Evolutionary conservation across 2,888 invertebrate species (phyloP).

Genomic region (Drosophila mercatorum): DNA sequence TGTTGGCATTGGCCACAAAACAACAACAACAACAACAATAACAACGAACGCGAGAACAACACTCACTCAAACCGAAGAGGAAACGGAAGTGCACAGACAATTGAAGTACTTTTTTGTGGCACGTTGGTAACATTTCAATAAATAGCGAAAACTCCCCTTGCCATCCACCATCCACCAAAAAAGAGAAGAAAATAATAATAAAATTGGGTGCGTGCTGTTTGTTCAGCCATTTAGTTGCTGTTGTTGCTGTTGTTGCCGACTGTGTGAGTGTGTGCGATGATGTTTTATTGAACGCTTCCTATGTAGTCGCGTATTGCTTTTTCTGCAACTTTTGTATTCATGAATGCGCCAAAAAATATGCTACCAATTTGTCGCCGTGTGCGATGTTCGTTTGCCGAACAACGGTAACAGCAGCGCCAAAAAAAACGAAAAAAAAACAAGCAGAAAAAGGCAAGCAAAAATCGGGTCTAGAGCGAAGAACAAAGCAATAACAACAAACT

Average conservation of each 20-base stretch:
- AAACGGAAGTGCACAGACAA: constrained; percentile 79
- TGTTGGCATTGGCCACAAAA: constrained; percentile 61
- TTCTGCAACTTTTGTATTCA: constrained; percentile 70
- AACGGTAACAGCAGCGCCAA: constrained; percentile 17
- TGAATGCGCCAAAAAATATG: constrained; percentile 78
- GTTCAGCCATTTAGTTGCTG: constrained; percentile 44
- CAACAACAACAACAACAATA: constrained; percentile 34
- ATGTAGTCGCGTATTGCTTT: constrained; percentile 61
- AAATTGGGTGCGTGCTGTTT: constrained; percentile 60
- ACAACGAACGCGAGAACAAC: constrained; percentile 31
- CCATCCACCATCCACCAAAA: not conserved
- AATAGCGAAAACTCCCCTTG: constrained; percentile 50
- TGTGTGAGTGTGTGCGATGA: constrained; percentile 48
- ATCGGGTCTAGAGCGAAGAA: constrained; percentile 50
- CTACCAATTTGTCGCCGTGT: constrained; percentile 79
- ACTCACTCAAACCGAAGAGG: constrained; percentile 56
- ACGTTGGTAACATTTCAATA: constrained; percentile 77
- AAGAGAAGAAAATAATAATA: constrained; percentile 46
- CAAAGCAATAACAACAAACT: constrained; percentile 78
- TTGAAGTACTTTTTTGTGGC: constrained; percentile 76
- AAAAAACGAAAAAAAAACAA: constrained; percentile 8
- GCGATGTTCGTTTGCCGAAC: constrained; percentile 57
- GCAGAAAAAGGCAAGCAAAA: not conserved
- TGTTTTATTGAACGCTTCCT: constrained; percentile 79
- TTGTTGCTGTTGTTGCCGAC: constrained; percentile 3